Base-by-base conservation (phyloP, 2,113 vertebrate genomes). In the Solenodon paradoxus region DNA sequence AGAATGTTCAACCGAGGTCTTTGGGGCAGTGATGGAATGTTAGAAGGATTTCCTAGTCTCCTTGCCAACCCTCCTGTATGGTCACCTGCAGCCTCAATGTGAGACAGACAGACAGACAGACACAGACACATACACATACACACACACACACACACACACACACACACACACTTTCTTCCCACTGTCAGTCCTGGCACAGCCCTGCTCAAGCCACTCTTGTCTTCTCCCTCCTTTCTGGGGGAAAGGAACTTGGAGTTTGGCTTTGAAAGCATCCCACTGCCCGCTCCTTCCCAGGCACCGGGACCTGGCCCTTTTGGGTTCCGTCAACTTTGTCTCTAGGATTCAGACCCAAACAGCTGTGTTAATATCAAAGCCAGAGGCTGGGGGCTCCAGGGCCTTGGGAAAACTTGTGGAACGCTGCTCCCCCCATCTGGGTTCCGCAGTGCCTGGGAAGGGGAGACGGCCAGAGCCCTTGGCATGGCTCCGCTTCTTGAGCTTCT, bases 321-420 rank as follows among this genome's bases (percentile, higher is more conserved):
- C 90, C 84, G 78, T 66, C 57, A 59, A 22, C 15, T 64, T 87
- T 55, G 32, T 38, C 16, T 85, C 49, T 17, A 6, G 13, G 68
- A 45, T 88, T 99, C 98, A 99, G 92, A 99, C 99, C 99, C 99
- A 99, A 40, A 99, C 99, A 45, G 99, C 99, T 66, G 99, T 99
- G 97, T 99, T 99, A 97, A 99, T 99, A 96, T 99, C 99, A 98
- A 99, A 99, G 82, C 99, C 98, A 0, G 98, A 97, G 98, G 97
- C 97, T 85, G 97, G 96, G 98, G 94, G 98, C 97, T 84, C 95
- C 88, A 86, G 97, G 42, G 16, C 97, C 97, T 5, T 98, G 98
- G 83, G 97, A 97, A 95, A 98, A 98, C 96, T 97, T 97, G 94
- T 92, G 53, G 86, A 32, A 0, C 94, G 32, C 24, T 12, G 55